These are phyloP conservation scores for Protonemura montana DNA, from an alignment of 2,888 invertebrate species.

Conservation along the genomic window DNA sequence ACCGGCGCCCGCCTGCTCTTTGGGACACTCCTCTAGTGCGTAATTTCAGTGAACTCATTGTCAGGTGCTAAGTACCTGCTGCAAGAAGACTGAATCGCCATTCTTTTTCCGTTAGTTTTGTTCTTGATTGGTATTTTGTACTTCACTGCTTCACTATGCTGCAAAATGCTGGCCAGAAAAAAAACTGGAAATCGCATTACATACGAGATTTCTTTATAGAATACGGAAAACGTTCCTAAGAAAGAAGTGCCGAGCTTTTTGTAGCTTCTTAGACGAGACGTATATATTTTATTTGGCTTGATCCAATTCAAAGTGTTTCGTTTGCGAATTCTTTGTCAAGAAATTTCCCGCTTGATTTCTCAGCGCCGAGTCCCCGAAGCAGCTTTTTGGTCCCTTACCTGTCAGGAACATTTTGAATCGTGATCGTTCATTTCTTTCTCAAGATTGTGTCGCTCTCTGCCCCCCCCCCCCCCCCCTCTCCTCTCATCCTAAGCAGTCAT, in stretches of 20 bases:
- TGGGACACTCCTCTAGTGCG: no score
- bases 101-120: not conserved
- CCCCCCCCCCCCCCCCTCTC: not conserved
- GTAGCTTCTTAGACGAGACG: not conserved
- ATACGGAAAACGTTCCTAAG: not conserved
- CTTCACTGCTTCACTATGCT: not conserved
- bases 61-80: no score
- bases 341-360: not conserved
- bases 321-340: not conserved
- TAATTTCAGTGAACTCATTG: no score
- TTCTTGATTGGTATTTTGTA: not conserved
- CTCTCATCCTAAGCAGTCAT: not conserved
- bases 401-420: not conserved
- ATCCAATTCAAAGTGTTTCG: conserved; percentile 5
- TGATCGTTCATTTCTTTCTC: not conserved
- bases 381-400: not conserved
- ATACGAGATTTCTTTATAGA: not conserved
- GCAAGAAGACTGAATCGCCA: no score
- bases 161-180: not conserved
- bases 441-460: not conserved
- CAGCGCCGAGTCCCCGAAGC: not conserved
- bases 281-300: not conserved
- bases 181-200: not conserved
- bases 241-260: not conserved
- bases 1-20: no score